These are phyloP conservation scores for Lycorma delicatula DNA, from an alignment of 1,140 invertebrate genomes.

Conservation along the genomic window DNA sequence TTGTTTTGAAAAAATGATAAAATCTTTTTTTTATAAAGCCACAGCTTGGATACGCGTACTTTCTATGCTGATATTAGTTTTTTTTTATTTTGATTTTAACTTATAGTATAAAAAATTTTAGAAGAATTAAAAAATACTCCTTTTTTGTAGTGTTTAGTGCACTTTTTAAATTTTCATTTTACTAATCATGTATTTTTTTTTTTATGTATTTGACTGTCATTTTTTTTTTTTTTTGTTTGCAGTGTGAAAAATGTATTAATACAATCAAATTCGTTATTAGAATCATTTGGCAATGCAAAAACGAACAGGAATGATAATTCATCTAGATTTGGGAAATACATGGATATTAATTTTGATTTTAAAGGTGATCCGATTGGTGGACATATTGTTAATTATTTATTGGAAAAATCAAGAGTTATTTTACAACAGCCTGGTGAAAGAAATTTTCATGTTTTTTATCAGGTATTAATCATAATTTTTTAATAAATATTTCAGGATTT, in stretches of 20 bases:
- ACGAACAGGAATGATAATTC: slow-evolving; percentile 97
- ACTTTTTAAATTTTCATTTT: too few species aligned
- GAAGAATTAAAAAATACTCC: too few species aligned
- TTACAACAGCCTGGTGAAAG: slow-evolving; percentile 87
- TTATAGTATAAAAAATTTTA: too few species aligned
- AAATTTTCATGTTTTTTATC: slow-evolving; percentile 97
- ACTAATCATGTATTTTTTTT: too few species aligned
- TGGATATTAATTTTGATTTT: slow-evolving; percentile 99
- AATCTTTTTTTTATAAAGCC: too few species aligned
- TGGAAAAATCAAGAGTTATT: slow-evolving; percentile 94
- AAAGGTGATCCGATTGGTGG: slow-evolving; percentile 96
- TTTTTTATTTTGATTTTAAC: too few species aligned
- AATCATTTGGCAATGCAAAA: slow-evolving; percentile 97
- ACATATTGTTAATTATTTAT: slow-evolving; percentile 90
- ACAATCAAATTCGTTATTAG: slow-evolving; percentile 90
- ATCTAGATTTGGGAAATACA: slow-evolving; percentile 96
- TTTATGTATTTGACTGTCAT: too few species aligned
- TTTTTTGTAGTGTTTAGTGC: too few species aligned
- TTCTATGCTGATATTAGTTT: too few species aligned
- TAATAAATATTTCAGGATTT: too few species aligned
- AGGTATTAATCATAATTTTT: slow-evolving; percentile 51
- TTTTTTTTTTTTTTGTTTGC: slow-evolving; percentile 32
- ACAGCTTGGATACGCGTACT: too few species aligned
- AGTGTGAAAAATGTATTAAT: slow-evolving; percentile 95
- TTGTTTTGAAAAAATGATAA: too few species aligned